phyloP scores from a whole-genome alignment of 2,113 vertebrate genomes.

The Astur gentilis region DNA sequence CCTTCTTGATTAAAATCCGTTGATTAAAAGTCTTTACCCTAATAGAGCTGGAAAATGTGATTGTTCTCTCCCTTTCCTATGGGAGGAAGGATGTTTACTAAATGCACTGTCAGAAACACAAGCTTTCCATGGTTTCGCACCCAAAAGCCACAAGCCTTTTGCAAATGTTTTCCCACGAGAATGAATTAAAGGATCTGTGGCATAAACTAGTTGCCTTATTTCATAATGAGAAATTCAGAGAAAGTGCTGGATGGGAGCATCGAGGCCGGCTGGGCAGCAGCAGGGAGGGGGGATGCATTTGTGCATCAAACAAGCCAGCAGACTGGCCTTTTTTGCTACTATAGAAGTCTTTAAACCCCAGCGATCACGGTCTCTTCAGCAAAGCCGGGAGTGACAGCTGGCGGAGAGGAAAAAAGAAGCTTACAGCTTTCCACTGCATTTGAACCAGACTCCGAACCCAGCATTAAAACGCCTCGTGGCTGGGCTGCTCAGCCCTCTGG shows the following conservation, averaged over 20 bases:
- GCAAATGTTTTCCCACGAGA: background rate
- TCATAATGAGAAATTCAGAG: background rate
- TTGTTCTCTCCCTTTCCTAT: too few species aligned
- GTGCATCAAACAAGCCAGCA: background rate
- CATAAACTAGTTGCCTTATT: background rate
- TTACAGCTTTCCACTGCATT: background rate
- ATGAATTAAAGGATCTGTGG: background rate
- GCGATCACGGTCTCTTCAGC: background rate
- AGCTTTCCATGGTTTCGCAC: background rate
- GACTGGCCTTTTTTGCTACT: background rate
- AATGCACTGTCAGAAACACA: background rate
- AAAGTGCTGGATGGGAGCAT: background rate
- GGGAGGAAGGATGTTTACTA: background rate
- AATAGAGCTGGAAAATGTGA: background rate
- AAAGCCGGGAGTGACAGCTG: background rate
- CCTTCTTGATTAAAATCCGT: background rate
- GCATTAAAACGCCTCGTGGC: fast-evolving
- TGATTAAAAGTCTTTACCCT: background rate
- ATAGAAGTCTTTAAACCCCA: background rate
- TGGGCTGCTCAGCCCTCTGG: background rate
- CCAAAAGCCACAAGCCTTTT: background rate
- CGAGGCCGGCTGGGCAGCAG: background rate
- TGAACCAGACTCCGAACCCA: background rate
- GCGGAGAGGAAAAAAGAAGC: background rate
- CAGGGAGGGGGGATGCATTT: background rate